Base-by-base conservation (phyloP, 1,140 invertebrate species). In the Aphis craccivora region DNA sequence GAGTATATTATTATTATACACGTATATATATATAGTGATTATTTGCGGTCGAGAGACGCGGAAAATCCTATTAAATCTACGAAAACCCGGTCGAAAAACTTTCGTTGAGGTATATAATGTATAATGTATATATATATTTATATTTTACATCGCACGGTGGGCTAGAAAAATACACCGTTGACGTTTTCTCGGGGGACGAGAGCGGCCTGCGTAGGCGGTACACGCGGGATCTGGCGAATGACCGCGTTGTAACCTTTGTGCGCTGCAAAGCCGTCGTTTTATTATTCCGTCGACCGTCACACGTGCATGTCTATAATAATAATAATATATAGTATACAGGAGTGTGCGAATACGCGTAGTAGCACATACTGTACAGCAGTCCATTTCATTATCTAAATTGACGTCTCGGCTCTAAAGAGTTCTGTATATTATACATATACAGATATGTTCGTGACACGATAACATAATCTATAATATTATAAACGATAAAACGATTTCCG, bases 11-110 rank as follows among this genome's bases (percentile, higher is more conserved):
- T 60, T 67, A 76, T 76, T n/a, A 76, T n/a, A n/a, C 60, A 14
- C 5, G 30, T 67, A n/a, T 11, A 67, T 67, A n/a, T 67, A n/a
- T 11, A 67, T 67, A n/a, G 60, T 5, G 60, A 76, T 76, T 76
- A 76, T 86, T 86, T 25, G 84, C 30, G 9, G 84, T 45, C 30
- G 30, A 11, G 45, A 11, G 43, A 30, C 40, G 40, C 14, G 43
- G 25, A 45, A 37, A 86, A 86, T 86, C 43, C 84, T 86, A 86
- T 86, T 86, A 45, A 86, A 86, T 86, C 84, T 45, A 84, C 83
- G 83, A 30, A 40, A 37, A 83, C 20, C 1, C 40, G 40, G 83
- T 30, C 11, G 40, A 86, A 43, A 86, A 86, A 86, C 43, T 45
- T 86, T 45, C 84, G 23, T 40, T 35, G 2, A 84, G 22, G 22